These are phyloP conservation scores for Aurelia aurita complex sp. Pacific DNA, from an alignment of 30 jellyfish, hydroid and myxozoan species.

Conservation along the genomic window DNA sequence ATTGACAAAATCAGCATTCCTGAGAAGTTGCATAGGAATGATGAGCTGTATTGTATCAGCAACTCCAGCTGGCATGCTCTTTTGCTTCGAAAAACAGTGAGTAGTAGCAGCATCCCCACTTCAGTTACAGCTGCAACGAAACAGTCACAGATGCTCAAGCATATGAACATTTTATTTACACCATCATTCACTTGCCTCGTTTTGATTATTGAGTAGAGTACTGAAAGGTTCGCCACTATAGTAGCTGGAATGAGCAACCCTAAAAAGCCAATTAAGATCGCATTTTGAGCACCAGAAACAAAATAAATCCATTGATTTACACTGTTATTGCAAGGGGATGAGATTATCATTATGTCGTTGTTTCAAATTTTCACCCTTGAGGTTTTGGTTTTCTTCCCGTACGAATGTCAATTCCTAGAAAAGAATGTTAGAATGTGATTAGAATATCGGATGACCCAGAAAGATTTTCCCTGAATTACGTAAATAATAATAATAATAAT, in stretches of 20 bases:
- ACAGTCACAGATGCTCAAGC: slow-evolving; percentile 49
- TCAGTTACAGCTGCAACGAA: slow-evolving; percentile 32
- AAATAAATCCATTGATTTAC: slow-evolving; percentile 47
- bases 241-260: slow-evolving; percentile 42
- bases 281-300: slow-evolving; percentile 6
- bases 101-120: not conserved
- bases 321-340: slow-evolving; percentile 65
- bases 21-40: slow-evolving; percentile 46
- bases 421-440: too few relatives aligned
- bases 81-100: slow-evolving; percentile 8
- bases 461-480: too few relatives aligned
- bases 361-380: too few relatives aligned
- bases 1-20: slow-evolving; percentile 61
- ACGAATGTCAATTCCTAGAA: too few relatives aligned
- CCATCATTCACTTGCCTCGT: slow-evolving; percentile 43
- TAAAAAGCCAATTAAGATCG: slow-evolving; percentile 3
- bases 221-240: slow-evolving; percentile 26
- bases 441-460: too few relatives aligned
- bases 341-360: not conserved
- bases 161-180: slow-evolving; percentile 38
- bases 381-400: too few relatives aligned
- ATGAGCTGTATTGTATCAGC: slow-evolving; percentile 53
- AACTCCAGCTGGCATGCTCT: slow-evolving; percentile 39
- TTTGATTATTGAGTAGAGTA: slow-evolving; percentile 16
- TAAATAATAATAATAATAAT: too few relatives aligned